Evolutionary conservation across 2,888 invertebrate species (phyloP).

Genomic region (Lepetodrilus schrolli): DNA sequence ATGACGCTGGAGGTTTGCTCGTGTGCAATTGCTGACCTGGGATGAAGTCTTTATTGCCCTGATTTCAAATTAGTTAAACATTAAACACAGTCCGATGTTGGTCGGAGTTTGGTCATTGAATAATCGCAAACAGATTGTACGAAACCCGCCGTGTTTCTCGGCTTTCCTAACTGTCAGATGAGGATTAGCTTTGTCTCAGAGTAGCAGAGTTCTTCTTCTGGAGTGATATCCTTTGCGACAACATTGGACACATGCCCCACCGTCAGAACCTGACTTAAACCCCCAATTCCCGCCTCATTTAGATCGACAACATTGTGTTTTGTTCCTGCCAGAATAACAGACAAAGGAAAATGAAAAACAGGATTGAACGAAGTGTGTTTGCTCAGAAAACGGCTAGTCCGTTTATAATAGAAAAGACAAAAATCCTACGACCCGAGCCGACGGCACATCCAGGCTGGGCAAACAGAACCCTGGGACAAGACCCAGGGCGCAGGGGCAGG

Average conservation of each 20-base stretch:
- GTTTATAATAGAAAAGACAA: not conserved
- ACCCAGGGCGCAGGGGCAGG: not conserved
- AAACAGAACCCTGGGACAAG: not conserved
- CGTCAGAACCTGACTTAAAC: not conserved
- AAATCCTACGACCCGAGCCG: too few species aligned
- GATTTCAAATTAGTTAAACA: slow-evolving; percentile 2
- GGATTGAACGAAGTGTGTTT: not conserved
- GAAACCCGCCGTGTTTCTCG: slow-evolving; percentile 1
- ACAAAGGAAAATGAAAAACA: slow-evolving; percentile 26
- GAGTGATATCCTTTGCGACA: too few species aligned
- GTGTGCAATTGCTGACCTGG: not conserved
- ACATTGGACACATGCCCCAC: too few species aligned
- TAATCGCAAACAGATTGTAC: not conserved
- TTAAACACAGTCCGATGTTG: slow-evolving; percentile 1
- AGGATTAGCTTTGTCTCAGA: not conserved
- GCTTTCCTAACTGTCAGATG: not conserved
- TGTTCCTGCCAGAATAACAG: not conserved
- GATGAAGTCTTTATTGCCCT: not conserved
- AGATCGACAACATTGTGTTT: slow-evolving; percentile 9
- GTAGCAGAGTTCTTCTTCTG: not conserved
- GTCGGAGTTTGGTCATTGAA: not conserved
- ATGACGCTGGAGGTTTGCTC: not conserved
- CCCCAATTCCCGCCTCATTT: not conserved
- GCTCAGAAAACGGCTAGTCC: slow-evolving; percentile 17
- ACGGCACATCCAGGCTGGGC: not conserved